Base-by-base conservation (phyloP, 2,888 invertebrate genomes). In the Carcina quercana region DNA sequence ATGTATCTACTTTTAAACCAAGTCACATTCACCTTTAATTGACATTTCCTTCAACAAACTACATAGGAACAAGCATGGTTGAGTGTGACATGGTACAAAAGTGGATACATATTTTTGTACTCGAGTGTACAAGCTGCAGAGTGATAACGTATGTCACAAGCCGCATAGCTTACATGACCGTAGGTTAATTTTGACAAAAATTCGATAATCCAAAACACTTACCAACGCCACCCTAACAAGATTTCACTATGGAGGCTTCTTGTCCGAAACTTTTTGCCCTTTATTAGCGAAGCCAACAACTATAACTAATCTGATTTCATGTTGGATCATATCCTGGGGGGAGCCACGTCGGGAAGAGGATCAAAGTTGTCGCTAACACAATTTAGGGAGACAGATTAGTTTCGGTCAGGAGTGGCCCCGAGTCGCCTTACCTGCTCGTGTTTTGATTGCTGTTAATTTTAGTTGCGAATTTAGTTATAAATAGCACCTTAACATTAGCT, bases 281-380 rank as follows among this genome's bases (percentile, higher is more conserved):
- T 69, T 72, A 78, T 76, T 72, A 75, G 60, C 44, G 75, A 74
- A 72, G 69, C 76, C 75, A 79, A 66, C 66, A 61, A 79, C 73
- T 78, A 76, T 68, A 69, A 64, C 73, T 73, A 79, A 82, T 80
- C 78, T 64, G 74, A 80, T 80, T 73, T 67, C 70, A 65, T 67
- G 72, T 69, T 62, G 65, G 78, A 68, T 79, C 72, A 78, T 79
- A 79, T 73, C 80, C 80, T 63, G 56, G 42, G 78, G 79, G 80
- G 71, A 46, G 52, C 43, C 41, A 34, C 45, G 53, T 43, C 44
- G 44, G 55, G 46, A 48, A 54, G 56, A 64, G 76, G 79, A 79
- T 80, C 78, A 79, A 82, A 83, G 74, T 83, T 82, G 78, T 79
- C 75, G 54, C 67, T 82, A 83, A 83, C 79, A 65, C 71, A 76